Base-by-base conservation (phyloP, 2,797 vertebrate species). In the Paramormyrops hopkinsi region DNA sequence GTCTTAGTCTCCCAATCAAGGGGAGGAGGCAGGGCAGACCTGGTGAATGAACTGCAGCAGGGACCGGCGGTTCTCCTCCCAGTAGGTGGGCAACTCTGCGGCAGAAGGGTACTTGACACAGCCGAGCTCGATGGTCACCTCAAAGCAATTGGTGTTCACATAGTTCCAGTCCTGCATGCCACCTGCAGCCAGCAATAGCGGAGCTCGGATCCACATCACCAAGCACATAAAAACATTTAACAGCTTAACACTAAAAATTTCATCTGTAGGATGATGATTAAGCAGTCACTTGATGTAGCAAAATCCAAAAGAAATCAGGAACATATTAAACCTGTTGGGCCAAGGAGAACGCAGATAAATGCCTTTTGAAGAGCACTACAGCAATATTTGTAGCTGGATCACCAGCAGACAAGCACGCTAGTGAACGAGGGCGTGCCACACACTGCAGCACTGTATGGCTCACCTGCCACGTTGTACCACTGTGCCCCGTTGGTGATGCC, bases 111-210 rank as follows among this genome's bases (percentile, higher is more conserved):
- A 99, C 93, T 99, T 99, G 73, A 97, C 92, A 92, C 99, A 99
- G 91, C 98, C 97, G 91, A 98, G 91, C 94, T 99, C 99, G 33
- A 99, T 98, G 84, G 99, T 99, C 92, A 99, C 97, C 94, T 99
- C 99, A 93, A 99, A 99, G 92, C 99, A 99, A 94, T 99, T 99
- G 9, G 98, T 99, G 91, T 99, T 96, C 11, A 99, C 86, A 92
- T 99, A 99, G 94, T 99, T 99, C 98, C 98, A 99, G 95, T 99
- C 99, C 92, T 99, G 99, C 99, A 99, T 99, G 50, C 99, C 98
- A 91, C 99, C 99, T 99, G 93, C 22, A 85, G 33, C 33, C 7
- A 25, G 51, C 14, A n/a, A 62, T 14, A 79, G 14, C 6, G 8
- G 76, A 22, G 46, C 1, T 85, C 56, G 53, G 88, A 86, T 41